Base-by-base conservation (phyloP, 2,797 vertebrate species). In the Lithobates pipiens region DNA sequence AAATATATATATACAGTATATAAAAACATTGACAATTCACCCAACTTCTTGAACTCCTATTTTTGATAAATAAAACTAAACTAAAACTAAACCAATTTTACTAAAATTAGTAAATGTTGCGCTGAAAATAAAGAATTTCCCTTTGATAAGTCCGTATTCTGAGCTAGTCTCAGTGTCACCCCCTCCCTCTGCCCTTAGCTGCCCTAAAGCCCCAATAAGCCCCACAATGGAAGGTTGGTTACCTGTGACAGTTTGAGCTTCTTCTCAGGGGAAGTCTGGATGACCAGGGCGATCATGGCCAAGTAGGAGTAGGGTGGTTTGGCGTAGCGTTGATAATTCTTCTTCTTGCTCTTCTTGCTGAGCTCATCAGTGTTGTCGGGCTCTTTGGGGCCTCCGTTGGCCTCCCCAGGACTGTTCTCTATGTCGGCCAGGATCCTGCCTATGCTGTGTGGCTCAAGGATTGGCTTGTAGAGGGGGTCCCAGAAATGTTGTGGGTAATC, bases 211-310 rank as follows among this genome's bases (percentile, higher is more conserved):
- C 57, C 57, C 23, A 21, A 61, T 1, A n/a, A 61, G 57, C 18
- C 25, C 10, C 74, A 29, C 34, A 5, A 32, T 6, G 5, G 57
- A 11, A 18, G 21, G 16, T 61, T 5, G 21, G 57, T 90, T 91
- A 96, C 95, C 94, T 96, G 95, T 1, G 94, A 95, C 46, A 96
- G 85, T 0, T 95, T 96, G 27, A 96, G 92, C 85, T 93, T 95
- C 92, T 95, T 96, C 88, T 96, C 95, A 2, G 95, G 92, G 0
- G 95, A 94, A 80, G 93, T 92, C 67, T 95, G 95, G 81, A 96
- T 96, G 78, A 96, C 96, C 94, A 96, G 94, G 2, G 95, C 94
- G 13, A 96, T 96, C 95, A 96, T 95, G 2, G 96, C 96, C 10
- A 96, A 93, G 89, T 96, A 96, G 0, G 95, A 95, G 86, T 96